Conservation (phyloP, 2,113 vertebrate species). For the Dunckerocampus dactyliophorus region DNA sequence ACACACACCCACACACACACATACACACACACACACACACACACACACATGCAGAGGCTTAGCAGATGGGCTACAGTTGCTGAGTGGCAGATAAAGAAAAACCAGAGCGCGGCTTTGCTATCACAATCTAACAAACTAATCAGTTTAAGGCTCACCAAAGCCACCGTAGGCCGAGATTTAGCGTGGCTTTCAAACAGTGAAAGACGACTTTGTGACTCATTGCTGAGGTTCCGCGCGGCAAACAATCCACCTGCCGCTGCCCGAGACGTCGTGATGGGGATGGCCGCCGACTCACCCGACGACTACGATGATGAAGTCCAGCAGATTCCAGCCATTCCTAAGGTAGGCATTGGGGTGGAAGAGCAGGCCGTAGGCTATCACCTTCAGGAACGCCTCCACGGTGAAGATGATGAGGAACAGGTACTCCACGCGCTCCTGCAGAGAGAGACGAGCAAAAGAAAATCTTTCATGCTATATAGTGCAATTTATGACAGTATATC, state of each 20-base stretch:
- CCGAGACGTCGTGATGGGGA: no score
- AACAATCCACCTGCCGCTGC: background rate
- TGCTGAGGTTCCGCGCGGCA: background rate
- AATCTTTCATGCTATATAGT: no score
- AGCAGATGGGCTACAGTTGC: conserved; percentile 52
- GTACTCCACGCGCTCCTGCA: conserved; percentile 97
- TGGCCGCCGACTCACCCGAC: conserved; percentile 85
- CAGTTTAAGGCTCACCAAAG: conserved; percentile 54
- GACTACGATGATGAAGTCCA: conserved; percentile 99
- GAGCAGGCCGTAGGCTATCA: conserved; percentile 97
- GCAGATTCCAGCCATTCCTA: conserved; percentile 99
- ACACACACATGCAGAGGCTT: conserved; percentile 33
- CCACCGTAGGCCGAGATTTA: conserved; percentile 39
- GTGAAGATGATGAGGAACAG: conserved; percentile 99
- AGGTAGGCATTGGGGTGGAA: conserved; percentile 99
- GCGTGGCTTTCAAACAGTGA: conserved; percentile 15
- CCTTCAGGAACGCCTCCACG: conserved; percentile 99
- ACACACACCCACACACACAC: conserved; percentile 2
- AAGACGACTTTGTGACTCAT: background rate
- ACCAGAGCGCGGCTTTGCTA: conserved; percentile 50
- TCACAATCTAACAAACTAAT: conserved; percentile 60
- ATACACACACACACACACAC: conserved; percentile 1
- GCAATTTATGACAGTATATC: no score
- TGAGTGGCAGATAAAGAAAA: conserved; percentile 62
- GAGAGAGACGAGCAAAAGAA: conserved; percentile 28